Conservation (phyloP, 1,140 invertebrate species). For the Druon quercuslanigerum region DNA sequence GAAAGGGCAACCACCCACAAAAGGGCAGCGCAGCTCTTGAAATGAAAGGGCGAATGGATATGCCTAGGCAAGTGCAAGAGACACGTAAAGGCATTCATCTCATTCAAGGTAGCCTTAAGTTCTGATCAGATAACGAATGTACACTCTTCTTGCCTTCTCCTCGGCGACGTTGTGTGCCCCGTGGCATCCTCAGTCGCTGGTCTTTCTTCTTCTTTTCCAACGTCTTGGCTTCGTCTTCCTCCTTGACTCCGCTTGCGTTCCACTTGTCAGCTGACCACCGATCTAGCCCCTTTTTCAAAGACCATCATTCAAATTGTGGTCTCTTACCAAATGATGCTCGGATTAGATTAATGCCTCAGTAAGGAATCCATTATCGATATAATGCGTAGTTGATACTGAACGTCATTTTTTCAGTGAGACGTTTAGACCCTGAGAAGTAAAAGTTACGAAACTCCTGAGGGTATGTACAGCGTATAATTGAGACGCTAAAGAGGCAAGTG, state of each 20-base stretch:
- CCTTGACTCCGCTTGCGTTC: conserved; percentile 40
- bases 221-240: conserved; percentile 41
- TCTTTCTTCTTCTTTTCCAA: conserved; percentile 43
- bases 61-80: conserved; percentile 72
- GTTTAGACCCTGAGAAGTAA: too few species aligned
- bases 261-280: conserved; percentile 10
- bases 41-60: conserved; percentile 72
- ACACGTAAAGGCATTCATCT: conserved; percentile 74
- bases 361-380: too few species aligned
- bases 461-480: conserved; percentile 15
- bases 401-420: too few species aligned
- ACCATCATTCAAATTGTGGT: conserved; percentile 20
- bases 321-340: background rate
- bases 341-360: too few species aligned
- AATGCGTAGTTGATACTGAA: too few species aligned
- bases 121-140: conserved; percentile 74
- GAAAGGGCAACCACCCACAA: conserved; percentile 67
- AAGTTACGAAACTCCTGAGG: background rate
- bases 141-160: conserved; percentile 64
- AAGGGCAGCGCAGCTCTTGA: conserved; percentile 66
- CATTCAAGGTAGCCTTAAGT: conserved; percentile 72
- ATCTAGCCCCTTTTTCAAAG: conserved; percentile 12
- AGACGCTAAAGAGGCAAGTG: conserved; percentile 27
- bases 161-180: conserved; percentile 43
- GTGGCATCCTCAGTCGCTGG: conserved; percentile 43